Base-by-base conservation (phyloP, 2,113 vertebrate genomes). In the Saguinus midas region DNA sequence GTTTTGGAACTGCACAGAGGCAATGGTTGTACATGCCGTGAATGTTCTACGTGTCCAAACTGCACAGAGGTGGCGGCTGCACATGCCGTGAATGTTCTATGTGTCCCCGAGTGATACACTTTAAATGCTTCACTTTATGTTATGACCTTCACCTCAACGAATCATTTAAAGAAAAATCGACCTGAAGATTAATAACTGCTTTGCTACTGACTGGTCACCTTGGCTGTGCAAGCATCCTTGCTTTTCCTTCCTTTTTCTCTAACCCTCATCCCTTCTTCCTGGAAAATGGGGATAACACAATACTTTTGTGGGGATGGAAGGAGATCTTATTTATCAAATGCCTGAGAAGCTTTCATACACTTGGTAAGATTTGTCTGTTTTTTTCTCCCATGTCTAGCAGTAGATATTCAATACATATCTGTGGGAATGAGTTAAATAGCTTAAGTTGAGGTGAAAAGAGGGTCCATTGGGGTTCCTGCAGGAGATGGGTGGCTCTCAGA, bases 401-500 rank as follows among this genome's bases (percentile, higher is more conserved):
- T 37, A 8, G 37, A 35, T n/a, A 13, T 16, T 37, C 16, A 25
- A 0, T 16, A 17, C 35, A 50, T 0, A 1, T 18, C 29, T 48
- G 8, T 18, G 48, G 58, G 23, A 45, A 9, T 12, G 79, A 43
- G 4, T 64, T 29, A 11, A 27, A 27, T 8, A 48, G 10, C 12
- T 35, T 43, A 10, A 6, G 1, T 2, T 5, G 16, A 18, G 45
- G 8, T 48, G 8, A n/a, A 11, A n/a, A 13, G 13, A 14, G 27
- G 29, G 1, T 32, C 27, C 13, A 6, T 5, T 20, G 35, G 85
- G 16, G 16, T 3, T 55, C 32, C 70, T n/a, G 45, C 10, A 0
- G 57, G 57, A 61, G 16, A 5, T 0, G 0, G 18, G 12, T 8
- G 18, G 9, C 1, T 9, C 35, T 2, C 5, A 13, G 17, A 29